These are phyloP conservation scores for Amphiprion clarkii DNA, from an alignment of 2,797 vertebrate species.

Conservation along the genomic window DNA sequence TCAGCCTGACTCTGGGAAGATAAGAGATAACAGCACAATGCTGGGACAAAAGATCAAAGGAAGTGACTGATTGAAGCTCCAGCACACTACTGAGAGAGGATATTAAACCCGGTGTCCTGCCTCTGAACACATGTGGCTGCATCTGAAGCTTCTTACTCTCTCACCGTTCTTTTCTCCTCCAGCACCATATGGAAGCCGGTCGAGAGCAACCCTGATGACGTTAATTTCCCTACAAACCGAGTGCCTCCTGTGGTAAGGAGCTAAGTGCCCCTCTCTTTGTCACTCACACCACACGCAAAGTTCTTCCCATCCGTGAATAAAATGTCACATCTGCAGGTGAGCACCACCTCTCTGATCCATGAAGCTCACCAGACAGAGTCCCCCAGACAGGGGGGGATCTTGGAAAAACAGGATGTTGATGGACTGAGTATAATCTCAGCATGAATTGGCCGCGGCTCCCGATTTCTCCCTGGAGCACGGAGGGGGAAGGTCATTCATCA, in stretches of 20 bases:
- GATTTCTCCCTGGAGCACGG: conserved; percentile 50
- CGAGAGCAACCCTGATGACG: conserved; percentile 29
- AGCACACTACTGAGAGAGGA: conserved; percentile 36
- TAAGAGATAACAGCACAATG: conserved; percentile 23
- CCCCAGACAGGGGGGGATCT: conserved; percentile 20
- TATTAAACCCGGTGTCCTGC: conserved; percentile 52
- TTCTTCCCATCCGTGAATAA: conserved; percentile 50
- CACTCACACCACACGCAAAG: conserved; percentile 6
- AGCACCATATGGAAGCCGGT: conserved; percentile 22
- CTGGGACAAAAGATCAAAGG: conserved; percentile 33
- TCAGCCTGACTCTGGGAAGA: conserved; percentile 34
- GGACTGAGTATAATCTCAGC: conserved; percentile 60
- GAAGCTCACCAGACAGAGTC: conserved; percentile 50
- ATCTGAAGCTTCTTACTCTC: conserved; percentile 4
- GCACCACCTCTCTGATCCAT: conserved; percentile 66
- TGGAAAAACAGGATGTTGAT: conserved; percentile 48
- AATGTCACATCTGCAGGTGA: conserved; percentile 71
- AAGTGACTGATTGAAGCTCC: conserved; percentile 15
- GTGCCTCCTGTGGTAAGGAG: conserved; percentile 28
- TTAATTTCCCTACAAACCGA: conserved; percentile 39
- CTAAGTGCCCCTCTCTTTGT: conserved; percentile 34
- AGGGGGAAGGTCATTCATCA: conserved; percentile 72
- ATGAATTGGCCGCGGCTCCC: conserved; percentile 34
- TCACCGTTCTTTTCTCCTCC: conserved; percentile 23
- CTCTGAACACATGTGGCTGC: conserved; percentile 29